phyloP scores from a whole-genome alignment of 1,140 invertebrate species.

The Mesaphorura yosii region DNA sequence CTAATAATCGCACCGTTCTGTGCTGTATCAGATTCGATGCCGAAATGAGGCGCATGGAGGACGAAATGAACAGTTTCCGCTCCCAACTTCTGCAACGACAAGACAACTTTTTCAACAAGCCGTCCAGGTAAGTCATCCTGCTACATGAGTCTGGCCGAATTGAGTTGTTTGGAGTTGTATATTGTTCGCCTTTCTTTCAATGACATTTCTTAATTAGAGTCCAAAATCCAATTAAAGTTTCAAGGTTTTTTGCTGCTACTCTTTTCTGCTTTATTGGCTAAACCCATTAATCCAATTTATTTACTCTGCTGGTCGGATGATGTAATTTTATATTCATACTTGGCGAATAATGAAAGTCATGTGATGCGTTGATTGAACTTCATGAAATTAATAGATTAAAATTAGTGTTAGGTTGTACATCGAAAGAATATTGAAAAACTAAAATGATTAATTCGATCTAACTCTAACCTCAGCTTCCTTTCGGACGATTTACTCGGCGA shows the following conservation, averaged over 20 bases:
- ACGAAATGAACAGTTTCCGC: conserved; percentile 90
- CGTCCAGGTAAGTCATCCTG: conserved; percentile 12
- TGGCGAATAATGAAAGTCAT: too few relatives aligned
- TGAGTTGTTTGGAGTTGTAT: not conserved
- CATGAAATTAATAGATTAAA: too few relatives aligned
- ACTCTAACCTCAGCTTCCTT: conserved; percentile 4
- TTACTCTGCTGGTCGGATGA: too few relatives aligned
- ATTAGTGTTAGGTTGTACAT: too few relatives aligned
- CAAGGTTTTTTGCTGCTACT: too few relatives aligned
- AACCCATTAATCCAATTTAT: too few relatives aligned
- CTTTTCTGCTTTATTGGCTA: too few relatives aligned
- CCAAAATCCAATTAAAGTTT: not conserved
- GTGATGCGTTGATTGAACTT: too few relatives aligned
- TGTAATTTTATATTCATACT: too few relatives aligned
- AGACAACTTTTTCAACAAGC: conserved; percentile 69
- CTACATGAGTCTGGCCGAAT: not conserved
- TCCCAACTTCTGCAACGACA: conserved; percentile 84
- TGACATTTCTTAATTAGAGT: not conserved
- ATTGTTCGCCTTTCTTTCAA: too few relatives aligned
- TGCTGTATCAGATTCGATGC: conserved; percentile 60
- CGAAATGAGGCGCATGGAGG: conserved; percentile 96
- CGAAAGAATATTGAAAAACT: not conserved
- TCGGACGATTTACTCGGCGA: not conserved
- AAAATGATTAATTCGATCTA: not conserved
- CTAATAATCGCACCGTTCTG: too few relatives aligned